These are phyloP conservation scores for Lates calcarifer DNA, from an alignment of 2,113 vertebrate genomes.

Conservation along the genomic window DNA sequence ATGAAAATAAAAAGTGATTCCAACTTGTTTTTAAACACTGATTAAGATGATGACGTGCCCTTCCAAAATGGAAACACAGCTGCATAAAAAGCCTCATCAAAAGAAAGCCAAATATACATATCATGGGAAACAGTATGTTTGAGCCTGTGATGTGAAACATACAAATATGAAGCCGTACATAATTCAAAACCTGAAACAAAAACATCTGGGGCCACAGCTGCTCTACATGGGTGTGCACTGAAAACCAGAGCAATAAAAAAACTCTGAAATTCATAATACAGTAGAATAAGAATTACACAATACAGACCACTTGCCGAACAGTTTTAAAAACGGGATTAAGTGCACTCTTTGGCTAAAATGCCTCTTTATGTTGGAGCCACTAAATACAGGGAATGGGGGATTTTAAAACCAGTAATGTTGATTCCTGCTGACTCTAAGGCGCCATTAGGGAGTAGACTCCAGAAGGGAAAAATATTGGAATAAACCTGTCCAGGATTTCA, in stretches of 20 bases:
- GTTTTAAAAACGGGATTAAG: conserved; percentile 63
- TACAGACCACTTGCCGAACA: conserved; percentile 34
- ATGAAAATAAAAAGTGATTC: not conserved
- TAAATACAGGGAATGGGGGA: conserved; percentile 47
- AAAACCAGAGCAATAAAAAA: conserved; percentile 44
- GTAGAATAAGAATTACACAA: conserved; percentile 45
- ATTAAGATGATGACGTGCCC: not conserved
- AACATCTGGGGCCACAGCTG: conserved; percentile 67
- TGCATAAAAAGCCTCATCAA: not conserved
- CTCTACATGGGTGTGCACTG: conserved; percentile 35
- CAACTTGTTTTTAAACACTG: not conserved
- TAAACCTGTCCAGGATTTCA: conserved; percentile 45
- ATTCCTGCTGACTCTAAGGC: conserved; percentile 46
- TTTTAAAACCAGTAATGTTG: conserved; percentile 39
- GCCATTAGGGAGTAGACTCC: conserved; percentile 43
- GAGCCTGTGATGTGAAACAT: conserved; percentile 45
- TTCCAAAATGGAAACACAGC: not conserved
- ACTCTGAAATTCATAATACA: conserved; percentile 33
- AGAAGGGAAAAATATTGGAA: conserved; percentile 16
- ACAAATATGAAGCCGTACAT: conserved; percentile 44
- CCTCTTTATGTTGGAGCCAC: conserved; percentile 50
- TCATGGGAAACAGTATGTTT: conserved; percentile 33
- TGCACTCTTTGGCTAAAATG: conserved; percentile 52
- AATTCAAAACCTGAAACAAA: conserved; percentile 65
- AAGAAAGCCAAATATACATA: not conserved